Base-by-base conservation (phyloP, 1,140 invertebrate species). In the Scaptomyza montana region DNA sequence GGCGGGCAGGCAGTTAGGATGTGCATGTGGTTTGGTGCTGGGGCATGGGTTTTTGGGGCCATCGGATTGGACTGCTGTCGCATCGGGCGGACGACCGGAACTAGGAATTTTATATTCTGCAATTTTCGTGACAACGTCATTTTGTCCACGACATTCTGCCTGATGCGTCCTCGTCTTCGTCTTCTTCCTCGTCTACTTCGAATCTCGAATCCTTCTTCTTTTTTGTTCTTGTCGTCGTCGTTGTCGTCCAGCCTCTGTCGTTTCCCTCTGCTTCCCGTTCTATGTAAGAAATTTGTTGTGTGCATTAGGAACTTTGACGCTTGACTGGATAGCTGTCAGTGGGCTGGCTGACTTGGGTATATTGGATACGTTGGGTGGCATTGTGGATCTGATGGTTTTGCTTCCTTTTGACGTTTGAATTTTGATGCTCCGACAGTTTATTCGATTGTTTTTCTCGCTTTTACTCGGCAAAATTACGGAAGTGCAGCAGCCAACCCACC, bases 81-180 rank as follows among this genome's bases (percentile, higher is more conserved):
- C 56, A 53, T 66, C 59, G 41, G 70, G 69, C 63, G 65, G 78
- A 62, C 78, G 33, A 70, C 77, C 81, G 86, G 86, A 90, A 90
- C 84, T 90, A 79, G 80, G 78, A 90, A 89, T 90, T 90, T 90
- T 90, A 90, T 89, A 90, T 89, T 90, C 89, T 90, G 82, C 89
- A 90, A 90, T 90, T 90, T 90, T 90, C 89, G 89, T 90, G 89
- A 90, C 89, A 90, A 89, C 85, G 89, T 90, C 89, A 90, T 90
- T 90, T 89, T 89, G 84, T 90, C 89, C 89, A 89, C 89, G 89
- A 90, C 86, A 81, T 85, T 90, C 76, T 85, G 80, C 77, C 80
- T 80, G 85, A 89, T 87, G 84, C 79, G 65, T 84, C 77, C 41
- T 43, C 73, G 67, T 77, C 56, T 60, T 41, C 41, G 57, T 62